Percentiles rank a stretch among this genome's conserved stretches.
Evolutionary conservation across 2,888 invertebrate species (phyloP).

Genomic region (Dysmachus trigonus): DNA sequence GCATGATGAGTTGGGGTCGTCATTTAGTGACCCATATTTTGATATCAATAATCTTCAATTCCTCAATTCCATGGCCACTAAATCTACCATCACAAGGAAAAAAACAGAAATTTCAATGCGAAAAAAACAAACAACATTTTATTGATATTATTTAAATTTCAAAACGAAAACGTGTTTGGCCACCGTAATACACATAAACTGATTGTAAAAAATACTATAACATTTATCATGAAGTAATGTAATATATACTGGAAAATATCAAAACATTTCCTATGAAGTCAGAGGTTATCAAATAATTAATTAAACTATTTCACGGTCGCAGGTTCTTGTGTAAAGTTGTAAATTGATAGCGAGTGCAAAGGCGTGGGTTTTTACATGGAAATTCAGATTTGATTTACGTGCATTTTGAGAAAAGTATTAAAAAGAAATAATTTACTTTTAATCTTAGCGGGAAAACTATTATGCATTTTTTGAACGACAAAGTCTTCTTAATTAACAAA

Average conservation of each 20-base stretch:
- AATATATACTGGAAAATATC: not conserved
- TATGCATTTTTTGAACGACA: too few relatives aligned
- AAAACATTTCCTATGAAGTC: not conserved
- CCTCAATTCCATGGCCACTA: not conserved
- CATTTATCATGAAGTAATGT: too few relatives aligned
- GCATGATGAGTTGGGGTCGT: not conserved
- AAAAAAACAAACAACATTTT: not conserved
- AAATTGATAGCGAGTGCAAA: not conserved
- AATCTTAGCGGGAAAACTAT: not conserved
- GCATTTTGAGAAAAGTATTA: not conserved
- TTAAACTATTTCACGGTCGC: not conserved
- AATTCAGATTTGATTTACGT: not conserved
- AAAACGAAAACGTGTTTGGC: not conserved
- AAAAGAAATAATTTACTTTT: not conserved
- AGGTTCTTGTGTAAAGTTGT: not conserved
- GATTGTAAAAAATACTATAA: not conserved
- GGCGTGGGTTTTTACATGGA: not conserved
- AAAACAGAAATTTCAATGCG: not conserved
- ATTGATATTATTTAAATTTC: not conserved
- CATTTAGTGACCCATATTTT: not conserved
- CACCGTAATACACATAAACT: not conserved
- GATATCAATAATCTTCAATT: not conserved
- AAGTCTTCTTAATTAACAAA: too few relatives aligned
- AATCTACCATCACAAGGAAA: too few relatives aligned
- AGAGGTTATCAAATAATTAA: not conserved